A percentile compares a stretch with the other conserved stretches of the same genome.
Evolutionary conservation across 1,140 invertebrate species (phyloP).

Genomic region (Hesperophylax magnus): DNA sequence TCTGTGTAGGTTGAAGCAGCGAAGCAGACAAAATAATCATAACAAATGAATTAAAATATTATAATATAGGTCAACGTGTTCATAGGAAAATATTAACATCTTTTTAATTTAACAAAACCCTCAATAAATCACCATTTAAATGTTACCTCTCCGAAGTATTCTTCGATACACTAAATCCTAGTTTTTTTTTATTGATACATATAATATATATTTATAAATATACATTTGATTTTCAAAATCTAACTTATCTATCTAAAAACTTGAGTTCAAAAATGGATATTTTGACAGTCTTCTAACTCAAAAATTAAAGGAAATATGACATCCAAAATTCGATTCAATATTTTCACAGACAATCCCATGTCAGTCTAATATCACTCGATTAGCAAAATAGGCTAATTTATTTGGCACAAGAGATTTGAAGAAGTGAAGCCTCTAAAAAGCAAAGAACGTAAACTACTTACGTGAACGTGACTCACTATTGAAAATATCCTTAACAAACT

Average conservation of each 20-base stretch:
- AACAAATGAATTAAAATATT: not conserved
- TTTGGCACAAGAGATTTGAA: slow-evolving; percentile 39
- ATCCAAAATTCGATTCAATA: slow-evolving; percentile 40
- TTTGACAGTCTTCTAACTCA: slow-evolving; percentile 43
- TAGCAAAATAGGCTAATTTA: slow-evolving; percentile 36
- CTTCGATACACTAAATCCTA: slow-evolving; percentile 18
- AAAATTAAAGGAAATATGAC: slow-evolving; percentile 33
- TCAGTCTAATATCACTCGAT: slow-evolving; percentile 45
- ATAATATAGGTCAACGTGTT: slow-evolving; percentile 35
- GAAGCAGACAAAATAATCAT: no score
- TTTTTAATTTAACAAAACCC: slow-evolving; percentile 34
- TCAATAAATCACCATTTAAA: slow-evolving; percentile 32
- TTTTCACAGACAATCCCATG: slow-evolving; percentile 33
- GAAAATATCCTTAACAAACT: no score
- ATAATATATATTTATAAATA: slow-evolving; percentile 17
- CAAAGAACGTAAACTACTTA: slow-evolving; percentile 7
- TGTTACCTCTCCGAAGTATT: slow-evolving; percentile 14
- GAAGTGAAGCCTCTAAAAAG: slow-evolving; percentile 29
- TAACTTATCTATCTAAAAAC: slow-evolving; percentile 34
- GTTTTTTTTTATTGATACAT: not conserved
- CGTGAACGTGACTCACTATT: no score
- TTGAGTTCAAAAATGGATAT: slow-evolving; percentile 41
- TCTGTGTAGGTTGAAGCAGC: no score
- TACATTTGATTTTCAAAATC: slow-evolving; percentile 30
- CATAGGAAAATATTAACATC: slow-evolving; percentile 41